Base-by-base conservation (phyloP, 2,888 invertebrate genomes). In the Agrotis puta region DNA sequence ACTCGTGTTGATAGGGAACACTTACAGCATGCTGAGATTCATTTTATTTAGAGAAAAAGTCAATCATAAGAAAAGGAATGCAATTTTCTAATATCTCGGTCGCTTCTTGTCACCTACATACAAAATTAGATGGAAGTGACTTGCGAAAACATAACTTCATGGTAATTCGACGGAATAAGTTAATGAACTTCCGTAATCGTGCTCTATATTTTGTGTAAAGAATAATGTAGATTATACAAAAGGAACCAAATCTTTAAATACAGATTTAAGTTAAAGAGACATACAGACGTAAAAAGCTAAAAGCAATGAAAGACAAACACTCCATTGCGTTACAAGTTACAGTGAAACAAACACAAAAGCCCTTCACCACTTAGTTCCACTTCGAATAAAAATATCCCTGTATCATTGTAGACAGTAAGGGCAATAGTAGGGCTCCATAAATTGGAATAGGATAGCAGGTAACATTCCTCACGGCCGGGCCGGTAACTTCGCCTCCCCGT, bases 381-480 rank as follows among this genome's bases (percentile, higher is more conserved):
- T 58, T 48, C 58, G 56, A 63, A 56, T 70, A 64, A 68, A 81
- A 81, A 84, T 75, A 79, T 68, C 62, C 71, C 51, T 53, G 74
- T 70, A 71, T 75, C 76, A 82, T 80, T 72, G 74, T 72, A 83
- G 75, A 79, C 67, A 74, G 78, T 75, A 80, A 77, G 67, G 79
- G 76, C 77, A 81, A 82, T 78, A 82, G 75, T 67, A 59, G 59
- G 61, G 65, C 63, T 68, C 79, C 84, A 85, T 82, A 87, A 86
- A 87, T 84, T 82, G 79, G 84, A 85, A 87, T 87, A 85, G 86
- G 87, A 87, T 85, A 79, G 87, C 86, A 91, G 92, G 92, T 92
- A 93, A 88, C 91, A 92, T 92, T 92, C 92, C 91, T 86, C 76
- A 33, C 56, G 76, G 62, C 75, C 72, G 83, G 80, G 74, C 79